Base-by-base conservation (phyloP, 2,113 vertebrate species). In the Dromas ardeola region DNA sequence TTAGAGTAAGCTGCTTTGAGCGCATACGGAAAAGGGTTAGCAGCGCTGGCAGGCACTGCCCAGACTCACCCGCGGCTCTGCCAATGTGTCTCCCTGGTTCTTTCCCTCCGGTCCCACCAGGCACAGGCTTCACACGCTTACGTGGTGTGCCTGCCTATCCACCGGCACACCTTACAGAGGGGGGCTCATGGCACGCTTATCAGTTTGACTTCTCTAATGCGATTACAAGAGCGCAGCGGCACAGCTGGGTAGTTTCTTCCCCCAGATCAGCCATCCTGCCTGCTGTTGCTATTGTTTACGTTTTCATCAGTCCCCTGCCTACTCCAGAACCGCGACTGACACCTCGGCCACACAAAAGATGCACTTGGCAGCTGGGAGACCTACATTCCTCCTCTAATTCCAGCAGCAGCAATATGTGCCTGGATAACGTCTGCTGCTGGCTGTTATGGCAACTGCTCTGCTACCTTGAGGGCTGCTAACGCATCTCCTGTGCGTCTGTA, bases 391-490 rank as follows among this genome's bases (percentile, higher is more conserved):
- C 49, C 94, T 62, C 53, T 4, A 62, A 56, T 58, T 81, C 91
- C 82, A 89, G 85, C n/a, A 50, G 71, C 77, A 86, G 78, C 69
- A 77, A 34, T 18, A 50, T 2, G 1, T 53, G 15, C 83, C 77
- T 71, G 86, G 59, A 36, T 76, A 90, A 88, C 7, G 55, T 96
- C 89, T 90, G 91, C 10, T 88, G 84, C 95, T 88, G 74, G 78
- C 86, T 95, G 65, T 97, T 95, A 95, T 10, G 59, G 96, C 76
- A 95, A 90, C 95, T 96, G 95, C 82, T 91, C 73, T 58, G 81
- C 86, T 71, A 82, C 95, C 95, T 61, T 83, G 82, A 89, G 95
- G 81, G 90, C 79, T 81, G 73, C 91, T 50, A 91, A 83, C 7
- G 27, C 82, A 61, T 86, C 95, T 96, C 95, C 93, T 50, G 82